Evolutionary conservation across 2,797 vertebrate species (phyloP).

Genomic region (Octomys mimax): DNA sequence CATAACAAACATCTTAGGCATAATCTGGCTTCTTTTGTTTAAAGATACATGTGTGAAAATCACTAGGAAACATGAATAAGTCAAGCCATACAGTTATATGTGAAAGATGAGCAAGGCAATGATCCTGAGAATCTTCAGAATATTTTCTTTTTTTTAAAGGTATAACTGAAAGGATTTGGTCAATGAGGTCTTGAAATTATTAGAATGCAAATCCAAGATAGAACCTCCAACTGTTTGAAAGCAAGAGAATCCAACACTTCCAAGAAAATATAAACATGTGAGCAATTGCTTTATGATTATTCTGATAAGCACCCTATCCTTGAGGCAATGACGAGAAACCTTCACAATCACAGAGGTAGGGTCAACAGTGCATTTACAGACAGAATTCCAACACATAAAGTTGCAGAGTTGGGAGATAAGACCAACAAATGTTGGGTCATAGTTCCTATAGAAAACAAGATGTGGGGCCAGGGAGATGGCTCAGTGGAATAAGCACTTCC

Average conservation of each 20-base stretch:
- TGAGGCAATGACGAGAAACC: background rate
- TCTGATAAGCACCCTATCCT: background rate
- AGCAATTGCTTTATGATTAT: background rate
- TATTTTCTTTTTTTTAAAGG: constrained; percentile 59
- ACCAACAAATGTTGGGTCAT: background rate
- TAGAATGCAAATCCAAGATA: background rate
- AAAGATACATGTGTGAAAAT: no score
- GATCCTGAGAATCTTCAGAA: no score
- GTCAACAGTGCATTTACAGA: background rate
- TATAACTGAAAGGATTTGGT: constrained; percentile 71
- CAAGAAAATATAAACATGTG: background rate
- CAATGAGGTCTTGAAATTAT: constrained; percentile 51
- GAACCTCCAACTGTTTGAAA: background rate
- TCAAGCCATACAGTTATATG: no score
- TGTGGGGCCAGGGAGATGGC: no score
- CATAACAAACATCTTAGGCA: no score
- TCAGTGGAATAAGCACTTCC: no score
- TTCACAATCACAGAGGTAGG: background rate
- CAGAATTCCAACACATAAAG: background rate
- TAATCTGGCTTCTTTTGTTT: no score
- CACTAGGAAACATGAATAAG: no score
- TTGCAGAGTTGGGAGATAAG: background rate
- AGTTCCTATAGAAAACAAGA: background rate
- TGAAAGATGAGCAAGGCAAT: no score
- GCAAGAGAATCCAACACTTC: background rate